Conservation (phyloP, 2,113 vertebrate species). For the Scomber colias region DNA sequence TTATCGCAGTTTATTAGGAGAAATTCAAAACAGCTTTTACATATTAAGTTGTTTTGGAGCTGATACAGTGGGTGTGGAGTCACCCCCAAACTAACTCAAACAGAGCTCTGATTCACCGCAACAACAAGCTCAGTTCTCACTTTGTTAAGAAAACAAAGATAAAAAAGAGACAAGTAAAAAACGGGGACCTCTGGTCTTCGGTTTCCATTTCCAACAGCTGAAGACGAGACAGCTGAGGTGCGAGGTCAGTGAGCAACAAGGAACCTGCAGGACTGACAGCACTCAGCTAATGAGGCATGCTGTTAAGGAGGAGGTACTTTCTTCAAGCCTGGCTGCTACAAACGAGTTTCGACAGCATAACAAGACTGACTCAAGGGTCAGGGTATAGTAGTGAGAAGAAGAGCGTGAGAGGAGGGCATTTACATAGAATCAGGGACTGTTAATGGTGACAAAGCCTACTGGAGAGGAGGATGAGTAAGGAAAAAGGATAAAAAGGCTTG, state of each 20-base stretch:
- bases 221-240: slow-evolving; percentile 38
- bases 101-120: neutral
- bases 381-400: neutral
- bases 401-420: neutral
- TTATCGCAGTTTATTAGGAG: neutral
- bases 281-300: slow-evolving; percentile 68
- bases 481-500: neutral
- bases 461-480: slow-evolving; percentile 3
- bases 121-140: neutral
- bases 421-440: slow-evolving; percentile 3
- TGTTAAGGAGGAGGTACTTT: slow-evolving; percentile 23
- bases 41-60: neutral
- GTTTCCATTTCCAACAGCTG: slow-evolving; percentile 38
- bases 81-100: neutral
- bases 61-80: neutral
- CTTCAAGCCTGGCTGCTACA: neutral
- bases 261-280: slow-evolving; percentile 50
- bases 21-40: neutral
- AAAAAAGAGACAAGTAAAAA: neutral
- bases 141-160: neutral
- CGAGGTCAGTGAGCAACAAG: slow-evolving; percentile 55
- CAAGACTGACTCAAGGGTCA: slow-evolving; percentile 10
- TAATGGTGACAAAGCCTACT: neutral
- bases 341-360: slow-evolving; percentile 14
- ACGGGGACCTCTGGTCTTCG: neutral